Evolutionary conservation across 2,888 invertebrate species (phyloP).

Genomic region (Synergus japonicus): DNA sequence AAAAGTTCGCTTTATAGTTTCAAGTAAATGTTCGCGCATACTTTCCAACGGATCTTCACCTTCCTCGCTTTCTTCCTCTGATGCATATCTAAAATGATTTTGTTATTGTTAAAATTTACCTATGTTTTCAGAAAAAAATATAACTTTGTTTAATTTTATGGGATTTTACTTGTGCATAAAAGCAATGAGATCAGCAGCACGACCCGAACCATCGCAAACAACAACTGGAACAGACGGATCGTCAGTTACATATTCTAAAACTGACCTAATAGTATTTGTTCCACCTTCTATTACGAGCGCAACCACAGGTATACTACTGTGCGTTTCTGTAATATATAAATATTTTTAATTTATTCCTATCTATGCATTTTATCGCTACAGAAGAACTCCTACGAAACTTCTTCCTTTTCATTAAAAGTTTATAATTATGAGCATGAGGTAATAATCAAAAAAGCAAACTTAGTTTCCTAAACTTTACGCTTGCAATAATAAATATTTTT

Average conservation of each 20-base stretch:
- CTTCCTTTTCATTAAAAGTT: not conserved
- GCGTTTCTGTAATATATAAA: slow-evolving; percentile 84
- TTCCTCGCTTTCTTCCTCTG: slow-evolving; percentile 81
- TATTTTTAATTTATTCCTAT: not conserved
- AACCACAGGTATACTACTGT: slow-evolving; percentile 97
- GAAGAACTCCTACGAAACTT: not conserved
- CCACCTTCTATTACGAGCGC: slow-evolving; percentile 99
- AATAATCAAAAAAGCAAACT: no score
- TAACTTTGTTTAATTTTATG: not conserved
- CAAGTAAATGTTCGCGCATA: slow-evolving; percentile 93
- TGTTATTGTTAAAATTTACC: slow-evolving; percentile 18
- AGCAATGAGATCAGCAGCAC: slow-evolving; percentile 96
- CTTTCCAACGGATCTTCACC: slow-evolving; percentile 85
- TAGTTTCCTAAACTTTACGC: no score
- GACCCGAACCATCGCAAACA: slow-evolving; percentile 97
- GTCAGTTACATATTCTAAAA: slow-evolving; percentile 97
- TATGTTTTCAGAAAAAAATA: slow-evolving; percentile 13
- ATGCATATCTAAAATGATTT: slow-evolving; percentile 83
- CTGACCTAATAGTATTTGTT: slow-evolving; percentile 96
- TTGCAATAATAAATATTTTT: no score
- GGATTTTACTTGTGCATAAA: slow-evolving; percentile 91
- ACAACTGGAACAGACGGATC: slow-evolving; percentile 98
- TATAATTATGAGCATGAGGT: not conserved
- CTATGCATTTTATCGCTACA: not conserved
- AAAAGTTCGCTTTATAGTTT: slow-evolving; percentile 95